Base-by-base conservation (phyloP, 2,113 vertebrate genomes). In the Helogale parvula region DNA sequence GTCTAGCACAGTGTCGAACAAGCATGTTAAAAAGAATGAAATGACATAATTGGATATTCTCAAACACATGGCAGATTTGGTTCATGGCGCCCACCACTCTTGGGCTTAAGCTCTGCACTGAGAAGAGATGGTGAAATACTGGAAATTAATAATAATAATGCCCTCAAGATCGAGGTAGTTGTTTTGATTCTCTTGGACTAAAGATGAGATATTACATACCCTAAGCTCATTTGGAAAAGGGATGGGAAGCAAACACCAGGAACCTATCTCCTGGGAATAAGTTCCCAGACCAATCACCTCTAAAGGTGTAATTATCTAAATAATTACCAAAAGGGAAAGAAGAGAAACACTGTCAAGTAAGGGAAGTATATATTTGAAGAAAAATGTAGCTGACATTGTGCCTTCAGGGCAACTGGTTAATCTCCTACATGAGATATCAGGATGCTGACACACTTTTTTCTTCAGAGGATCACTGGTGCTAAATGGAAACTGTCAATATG, bases 201-300 rank as follows among this genome's bases (percentile, higher is more conserved):
- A 85, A 85, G 90, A 97, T 82, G 29, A 92, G 60, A 92, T 95
- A 60, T n/a, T 68, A 87, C 25, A 94, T 63, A 85, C 52, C 45
- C 77, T 77, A 41, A 69, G 11, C 84, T 38, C 33, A 27, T 33
- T 66, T 96, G 41, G 25, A 88, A 92, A 93, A 86, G 82, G 14
- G 66, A 88, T 72, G 31, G 31, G 57, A 54, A 93, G 74, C 23
- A 97, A 88, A 93, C 3, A 54, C 52, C n/a, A 94, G 45, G 35
- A 96, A 81, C 5, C 11, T 83, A 19, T 96, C 86, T 77, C 50
- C 72, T 97, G 41, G 65, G 82, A 91, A 66, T 77, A 93, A 93
- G 60, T 71, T 93, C 79, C 93, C 14, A 93, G 92, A 72, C 35
- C 87, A 97, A 89, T 95, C 90, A 87, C 87, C n/a, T 92, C 66